Base-by-base conservation (phyloP, 2,797 vertebrate genomes). In the Sebastolobus altivelis region DNA sequence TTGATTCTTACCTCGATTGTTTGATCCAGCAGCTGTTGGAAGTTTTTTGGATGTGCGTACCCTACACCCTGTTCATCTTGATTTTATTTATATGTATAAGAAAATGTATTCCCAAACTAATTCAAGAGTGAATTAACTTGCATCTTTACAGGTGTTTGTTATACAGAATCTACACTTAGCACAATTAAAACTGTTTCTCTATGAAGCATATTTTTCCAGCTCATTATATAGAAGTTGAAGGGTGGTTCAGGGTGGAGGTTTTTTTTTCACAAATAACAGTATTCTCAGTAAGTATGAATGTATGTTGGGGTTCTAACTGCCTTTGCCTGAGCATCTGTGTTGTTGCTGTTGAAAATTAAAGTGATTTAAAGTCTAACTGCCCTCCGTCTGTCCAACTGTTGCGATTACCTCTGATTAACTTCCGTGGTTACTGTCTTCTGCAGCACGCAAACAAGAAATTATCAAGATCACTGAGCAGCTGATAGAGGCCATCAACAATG, bases 381-480 rank as follows among this genome's bases (percentile, higher is more conserved):
- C 8, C 43, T 62, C 62, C 33, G 7, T 62, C 0, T 2, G 10
- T 49, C 9, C 20, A 20, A 2, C 16, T 56, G 16, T 8, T 58
- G 43, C 0, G 3, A 9, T 70, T 43, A 18, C 13, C 29, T 77
- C 22, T 61, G 22, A 46, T n/a, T 75, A 52, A 72, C 61, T 55
- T 31, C 27, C 40, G 31, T 9, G 25, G 10, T 8, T 29, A 2
- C 11, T 83, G 2, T 75, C 38, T 59, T 75, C 79, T 62, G 68
- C 92, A 97, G 96, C 90, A 40, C 95, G 95, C 89, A 96, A 97
- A 85, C 92, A 95, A 84, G 95, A 94, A 88, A 96, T 96, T 37
- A 94, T 99, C 95, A 99, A 99, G 95, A 98, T 99, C 92, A 99
- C 98, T 0, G 98, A 99, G 93, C 98, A 99, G 94, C 97, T 99